Conservation (phyloP, 92 coral and sea anemone species). For the Zoanthus solanderi region DNA sequence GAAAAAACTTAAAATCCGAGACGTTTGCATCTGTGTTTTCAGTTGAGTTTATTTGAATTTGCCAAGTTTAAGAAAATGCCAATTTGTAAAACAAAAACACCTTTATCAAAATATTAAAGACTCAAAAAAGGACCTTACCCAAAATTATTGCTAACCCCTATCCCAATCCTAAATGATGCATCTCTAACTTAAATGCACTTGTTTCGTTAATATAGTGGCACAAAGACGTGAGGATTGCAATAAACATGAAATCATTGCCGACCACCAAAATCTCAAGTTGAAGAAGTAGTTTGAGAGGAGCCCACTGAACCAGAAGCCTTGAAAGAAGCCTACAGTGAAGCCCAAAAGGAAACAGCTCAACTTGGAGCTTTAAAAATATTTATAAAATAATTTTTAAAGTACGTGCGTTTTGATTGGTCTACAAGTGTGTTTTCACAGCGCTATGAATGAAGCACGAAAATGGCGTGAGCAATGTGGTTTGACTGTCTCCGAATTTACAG, state of each 20-base stretch:
- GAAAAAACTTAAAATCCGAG: neutral
- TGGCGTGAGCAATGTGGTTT: too few species aligned
- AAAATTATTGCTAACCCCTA: neutral
- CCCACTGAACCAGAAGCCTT: neutral
- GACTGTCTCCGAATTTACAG: too few species aligned
- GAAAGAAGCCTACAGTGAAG: constrained; percentile 4
- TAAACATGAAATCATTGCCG: neutral
- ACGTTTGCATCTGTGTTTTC: neutral
- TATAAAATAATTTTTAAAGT: too few species aligned
- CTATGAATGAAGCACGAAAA: too few species aligned
- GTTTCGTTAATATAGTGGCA: neutral
- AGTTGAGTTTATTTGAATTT: neutral
- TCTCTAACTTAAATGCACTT: neutral
- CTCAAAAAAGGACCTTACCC: neutral
- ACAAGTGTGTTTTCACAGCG: too few species aligned
- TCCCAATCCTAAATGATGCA: neutral
- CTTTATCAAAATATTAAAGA: neutral
- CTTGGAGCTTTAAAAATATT: neutral
- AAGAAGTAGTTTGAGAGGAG: neutral
- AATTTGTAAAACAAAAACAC: neutral
- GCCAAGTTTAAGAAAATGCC: neutral
- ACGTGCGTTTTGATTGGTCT: too few species aligned
- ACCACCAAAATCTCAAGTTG: neutral
- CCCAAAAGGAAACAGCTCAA: constrained; percentile 17
- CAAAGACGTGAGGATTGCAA: neutral